Conservation (phyloP, 2,888 invertebrate species). For the Psylliodes chrysocephalus region DNA sequence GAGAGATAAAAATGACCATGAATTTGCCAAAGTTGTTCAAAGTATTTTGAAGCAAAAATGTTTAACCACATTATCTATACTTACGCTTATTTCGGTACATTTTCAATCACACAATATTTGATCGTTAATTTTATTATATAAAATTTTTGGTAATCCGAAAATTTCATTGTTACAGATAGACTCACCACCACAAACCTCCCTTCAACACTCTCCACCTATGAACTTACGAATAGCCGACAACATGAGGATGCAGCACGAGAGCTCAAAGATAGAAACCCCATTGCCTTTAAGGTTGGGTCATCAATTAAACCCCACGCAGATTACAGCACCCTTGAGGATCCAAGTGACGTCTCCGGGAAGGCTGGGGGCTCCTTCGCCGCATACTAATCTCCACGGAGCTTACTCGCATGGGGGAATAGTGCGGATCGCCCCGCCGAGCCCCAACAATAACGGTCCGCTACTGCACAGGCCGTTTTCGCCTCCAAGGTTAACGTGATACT, state of each 20-base stretch:
- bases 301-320: slow-evolving; percentile 47
- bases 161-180: slow-evolving; percentile 50
- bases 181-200: slow-evolving; percentile 48
- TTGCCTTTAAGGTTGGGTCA: slow-evolving; percentile 58
- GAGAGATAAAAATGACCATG: no score
- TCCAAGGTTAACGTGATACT: slow-evolving; percentile 64
- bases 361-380: slow-evolving; percentile 50
- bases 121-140: no score
- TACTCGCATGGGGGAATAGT: slow-evolving; percentile 60
- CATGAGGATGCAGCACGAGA: slow-evolving; percentile 46
- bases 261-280: slow-evolving; percentile 56
- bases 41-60: no score
- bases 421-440: slow-evolving; percentile 61
- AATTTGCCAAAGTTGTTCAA: no score
- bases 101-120: no score
- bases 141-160: no score
- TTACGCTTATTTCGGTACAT: no score
- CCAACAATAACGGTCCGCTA: slow-evolving; percentile 54
- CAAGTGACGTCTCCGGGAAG: slow-evolving; percentile 58
- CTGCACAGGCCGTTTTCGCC: slow-evolving; percentile 64
- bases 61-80: no score
- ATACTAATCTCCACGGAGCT: slow-evolving; percentile 54
- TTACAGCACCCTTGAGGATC: slow-evolving; percentile 61
- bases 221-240: slow-evolving; percentile 58
- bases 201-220: slow-evolving; percentile 60